phyloP scores from a whole-genome alignment of 2,888 invertebrate genomes.

The Polia nebulosa region DNA sequence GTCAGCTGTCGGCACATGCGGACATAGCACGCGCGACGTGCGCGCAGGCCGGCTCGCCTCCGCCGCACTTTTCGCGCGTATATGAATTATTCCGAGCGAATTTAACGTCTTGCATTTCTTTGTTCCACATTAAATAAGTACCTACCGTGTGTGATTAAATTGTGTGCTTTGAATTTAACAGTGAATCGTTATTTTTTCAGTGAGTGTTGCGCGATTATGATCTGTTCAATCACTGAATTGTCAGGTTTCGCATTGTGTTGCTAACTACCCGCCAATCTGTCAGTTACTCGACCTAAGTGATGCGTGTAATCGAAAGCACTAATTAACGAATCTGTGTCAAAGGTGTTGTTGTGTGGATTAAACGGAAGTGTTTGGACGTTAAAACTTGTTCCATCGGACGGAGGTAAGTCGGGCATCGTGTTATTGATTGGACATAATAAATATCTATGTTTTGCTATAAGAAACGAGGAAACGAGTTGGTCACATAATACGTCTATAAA shows the following conservation, averaged over 20 bases:
- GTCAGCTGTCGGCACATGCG: slow-evolving; percentile 89
- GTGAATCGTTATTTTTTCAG: slow-evolving; percentile 46
- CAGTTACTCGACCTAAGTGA: slow-evolving; percentile 65
- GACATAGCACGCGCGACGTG: slow-evolving; percentile 87
- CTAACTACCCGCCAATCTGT: slow-evolving; percentile 70
- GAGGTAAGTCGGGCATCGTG: slow-evolving; percentile 66
- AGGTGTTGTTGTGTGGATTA: slow-evolving; percentile 72
- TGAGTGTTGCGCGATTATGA: slow-evolving; percentile 60
- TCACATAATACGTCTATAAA: slow-evolving; percentile 44
- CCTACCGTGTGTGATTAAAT: slow-evolving; percentile 43
- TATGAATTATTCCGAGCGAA: slow-evolving; percentile 68
- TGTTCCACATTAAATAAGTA: slow-evolving; percentile 34
- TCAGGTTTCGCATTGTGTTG: slow-evolving; percentile 63
- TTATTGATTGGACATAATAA: slow-evolving; percentile 54
- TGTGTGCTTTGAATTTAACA: slow-evolving; percentile 45
- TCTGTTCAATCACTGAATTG: slow-evolving; percentile 68
- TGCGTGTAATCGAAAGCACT: slow-evolving; percentile 67
- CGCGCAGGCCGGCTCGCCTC: slow-evolving; percentile 80
- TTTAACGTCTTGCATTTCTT: slow-evolving; percentile 45
- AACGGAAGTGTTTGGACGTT: slow-evolving; percentile 70
- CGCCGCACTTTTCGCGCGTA: slow-evolving; percentile 80
- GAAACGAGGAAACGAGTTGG: slow-evolving; percentile 41
- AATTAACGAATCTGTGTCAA: slow-evolving; percentile 69
- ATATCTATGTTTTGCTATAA: slow-evolving; percentile 35
- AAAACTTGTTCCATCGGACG: slow-evolving; percentile 65